Conservation (phyloP, 2,888 invertebrate species). For the Furcula furcula region DNA sequence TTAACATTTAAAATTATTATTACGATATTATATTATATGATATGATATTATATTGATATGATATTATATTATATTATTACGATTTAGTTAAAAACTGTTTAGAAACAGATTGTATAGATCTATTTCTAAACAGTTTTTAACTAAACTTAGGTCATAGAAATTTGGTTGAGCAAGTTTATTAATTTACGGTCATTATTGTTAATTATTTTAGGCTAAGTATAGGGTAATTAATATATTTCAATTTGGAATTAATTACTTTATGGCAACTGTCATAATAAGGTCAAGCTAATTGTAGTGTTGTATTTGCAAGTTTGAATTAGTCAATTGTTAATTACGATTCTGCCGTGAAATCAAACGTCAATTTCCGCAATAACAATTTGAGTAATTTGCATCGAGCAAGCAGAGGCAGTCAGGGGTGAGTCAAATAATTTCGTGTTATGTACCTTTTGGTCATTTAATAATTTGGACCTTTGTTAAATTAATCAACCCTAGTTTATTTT, state of each 20-base stretch:
- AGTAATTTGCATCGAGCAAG: constrained; percentile 41
- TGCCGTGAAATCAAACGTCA: constrained; percentile 43
- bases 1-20: too few species aligned
- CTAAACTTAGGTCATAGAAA: neutral
- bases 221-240: too few species aligned
- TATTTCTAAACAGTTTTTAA: neutral
- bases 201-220: too few species aligned
- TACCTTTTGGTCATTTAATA: constrained; percentile 26
- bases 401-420: constrained; percentile 17
- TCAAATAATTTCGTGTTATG: constrained; percentile 14
- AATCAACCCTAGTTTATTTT: too few species aligned
- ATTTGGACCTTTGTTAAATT: constrained; percentile 23
- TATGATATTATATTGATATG: too few species aligned
- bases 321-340: constrained; percentile 40
- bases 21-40: too few species aligned
- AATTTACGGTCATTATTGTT: neutral
- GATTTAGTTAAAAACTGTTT: too few species aligned
- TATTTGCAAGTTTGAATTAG: constrained; percentile 42
- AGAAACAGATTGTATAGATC: too few species aligned
- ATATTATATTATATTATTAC: too few species aligned
- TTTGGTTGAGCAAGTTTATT: neutral
- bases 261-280: constrained; percentile 11
- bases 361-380: constrained; percentile 52
- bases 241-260: constrained; percentile 8
- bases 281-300: constrained; percentile 23